Percentiles rank a stretch among this genome's conserved stretches.
Conservation (phyloP, 2,113 vertebrate species). For the Macroglossus sobrinus region DNA sequence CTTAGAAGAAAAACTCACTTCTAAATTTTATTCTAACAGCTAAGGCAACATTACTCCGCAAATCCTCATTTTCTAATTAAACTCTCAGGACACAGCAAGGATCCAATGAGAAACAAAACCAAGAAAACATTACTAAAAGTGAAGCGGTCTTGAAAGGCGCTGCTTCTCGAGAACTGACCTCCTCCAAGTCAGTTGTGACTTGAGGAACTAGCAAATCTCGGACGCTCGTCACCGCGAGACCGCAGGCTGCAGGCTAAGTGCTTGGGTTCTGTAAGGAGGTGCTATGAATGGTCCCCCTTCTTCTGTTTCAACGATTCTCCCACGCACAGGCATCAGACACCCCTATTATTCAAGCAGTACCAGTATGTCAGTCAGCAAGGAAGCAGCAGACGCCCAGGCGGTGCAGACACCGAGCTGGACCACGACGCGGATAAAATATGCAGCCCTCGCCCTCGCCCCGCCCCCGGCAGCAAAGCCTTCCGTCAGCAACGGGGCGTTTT, state of each 20-base stretch:
- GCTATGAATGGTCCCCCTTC: background rate
- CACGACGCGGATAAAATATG: accelerated
- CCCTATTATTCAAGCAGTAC: background rate
- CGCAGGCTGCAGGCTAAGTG: background rate
- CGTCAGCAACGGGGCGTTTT: background rate
- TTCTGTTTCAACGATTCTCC: background rate
- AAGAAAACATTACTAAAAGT: background rate
- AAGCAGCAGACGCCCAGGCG: accelerated
- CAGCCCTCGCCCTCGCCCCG: background rate
- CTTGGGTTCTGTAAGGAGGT: background rate
- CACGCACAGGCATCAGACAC: background rate
- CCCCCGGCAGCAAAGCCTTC: background rate
- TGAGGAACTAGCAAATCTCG: too few relatives aligned
- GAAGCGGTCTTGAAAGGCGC: background rate
- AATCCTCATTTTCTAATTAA: background rate
- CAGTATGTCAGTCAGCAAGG: background rate
- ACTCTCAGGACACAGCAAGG: background rate
- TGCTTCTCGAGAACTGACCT: background rate
- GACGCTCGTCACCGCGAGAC: background rate
- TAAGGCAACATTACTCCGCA: background rate
- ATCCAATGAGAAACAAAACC: background rate
- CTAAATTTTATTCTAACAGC: background rate
- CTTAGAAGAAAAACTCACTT: background rate
- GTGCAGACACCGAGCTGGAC: background rate
- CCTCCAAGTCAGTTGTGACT: too few relatives aligned